A percentile compares a stretch with the other conserved stretches of the same genome.
These are phyloP conservation scores for Boloria selene DNA, from an alignment of 2,888 invertebrate genomes.

Conservation along the genomic window DNA sequence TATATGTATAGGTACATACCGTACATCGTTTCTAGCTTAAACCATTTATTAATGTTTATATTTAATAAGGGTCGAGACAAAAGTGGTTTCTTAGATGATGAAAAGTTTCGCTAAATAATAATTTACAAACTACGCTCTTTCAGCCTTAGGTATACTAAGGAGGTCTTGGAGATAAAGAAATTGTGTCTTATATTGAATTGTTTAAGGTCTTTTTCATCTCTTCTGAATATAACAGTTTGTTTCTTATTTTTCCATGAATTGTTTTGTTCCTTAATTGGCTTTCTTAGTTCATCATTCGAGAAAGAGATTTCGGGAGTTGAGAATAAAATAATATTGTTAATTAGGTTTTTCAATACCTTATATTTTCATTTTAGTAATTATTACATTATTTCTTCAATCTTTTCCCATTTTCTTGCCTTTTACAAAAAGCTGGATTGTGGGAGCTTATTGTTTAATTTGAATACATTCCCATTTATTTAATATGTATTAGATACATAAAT, in stretches of 20 bases:
- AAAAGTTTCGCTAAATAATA: slow-evolving; percentile 28
- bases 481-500: too few species aligned
- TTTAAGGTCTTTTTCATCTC: slow-evolving; percentile 18
- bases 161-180: not conserved
- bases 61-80: slow-evolving; percentile 13
- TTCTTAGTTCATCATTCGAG: slow-evolving; percentile 45
- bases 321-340: slow-evolving; percentile 10
- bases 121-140: slow-evolving; percentile 24
- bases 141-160: not conserved
- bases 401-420: not conserved
- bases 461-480: too few species aligned
- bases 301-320: slow-evolving; percentile 27
- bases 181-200: not conserved
- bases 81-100: slow-evolving; percentile 15
- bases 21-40: not conserved
- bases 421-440: too few species aligned
- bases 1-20: too few species aligned
- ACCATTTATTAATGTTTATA: not conserved
- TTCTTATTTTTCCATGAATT: slow-evolving; percentile 43
- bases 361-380: too few species aligned
- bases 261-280: slow-evolving; percentile 53
- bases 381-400: not conserved
- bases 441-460: too few species aligned
- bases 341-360: not conserved
- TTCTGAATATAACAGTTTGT: slow-evolving; percentile 31